phyloP scores from a whole-genome alignment of 2,797 vertebrate species.

The Betta splendens region DNA sequence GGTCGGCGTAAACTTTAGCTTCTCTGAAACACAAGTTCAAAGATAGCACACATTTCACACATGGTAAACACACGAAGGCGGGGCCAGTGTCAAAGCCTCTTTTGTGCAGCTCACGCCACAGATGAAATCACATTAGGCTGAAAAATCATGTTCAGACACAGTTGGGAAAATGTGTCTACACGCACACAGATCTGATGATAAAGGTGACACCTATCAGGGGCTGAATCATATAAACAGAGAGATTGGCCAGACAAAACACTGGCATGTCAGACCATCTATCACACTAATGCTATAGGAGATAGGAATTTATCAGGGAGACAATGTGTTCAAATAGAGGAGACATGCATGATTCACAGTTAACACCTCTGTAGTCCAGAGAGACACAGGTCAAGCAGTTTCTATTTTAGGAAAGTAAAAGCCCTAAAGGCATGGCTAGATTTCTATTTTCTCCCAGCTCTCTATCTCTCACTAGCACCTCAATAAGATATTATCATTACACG shows the following conservation, averaged over 20 bases:
- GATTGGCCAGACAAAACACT: slow-evolving; percentile 47
- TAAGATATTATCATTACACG: slow-evolving; percentile 9
- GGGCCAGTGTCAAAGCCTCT: slow-evolving; percentile 24
- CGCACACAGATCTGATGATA: slow-evolving; percentile 17
- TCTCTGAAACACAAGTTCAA: slow-evolving; percentile 83
- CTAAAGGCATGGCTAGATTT: slow-evolving; percentile 29
- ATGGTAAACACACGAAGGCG: slow-evolving; percentile 4
- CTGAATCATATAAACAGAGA: slow-evolving; percentile 52
- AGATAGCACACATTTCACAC: slow-evolving; percentile 31
- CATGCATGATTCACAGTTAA: slow-evolving; percentile 37
- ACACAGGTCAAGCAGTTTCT: slow-evolving; percentile 11
- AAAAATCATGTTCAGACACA: slow-evolving; percentile 52
- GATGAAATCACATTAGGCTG: slow-evolving; percentile 36
- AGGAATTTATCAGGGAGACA: slow-evolving; percentile 37
- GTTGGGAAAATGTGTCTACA: slow-evolving; percentile 19
- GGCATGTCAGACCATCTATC: slow-evolving; percentile 27
- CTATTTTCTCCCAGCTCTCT: slow-evolving; percentile 7
- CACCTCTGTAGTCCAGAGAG: slow-evolving; percentile 52
- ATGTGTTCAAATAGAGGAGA: slow-evolving; percentile 41
- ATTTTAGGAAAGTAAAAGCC: slow-evolving; percentile 40
- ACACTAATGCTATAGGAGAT: slow-evolving; percentile 20
- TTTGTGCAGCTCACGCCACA: slow-evolving; percentile 23
- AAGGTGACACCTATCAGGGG: slow-evolving; percentile 39
- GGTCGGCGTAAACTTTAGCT: slow-evolving; percentile 94
- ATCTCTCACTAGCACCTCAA: slow-evolving; percentile 11